Evolutionary conservation across 2,113 vertebrate genomes (phyloP), one percentile per base, ranked within the genome.

Genomic region (Pygoscelis adeliae): DNA sequence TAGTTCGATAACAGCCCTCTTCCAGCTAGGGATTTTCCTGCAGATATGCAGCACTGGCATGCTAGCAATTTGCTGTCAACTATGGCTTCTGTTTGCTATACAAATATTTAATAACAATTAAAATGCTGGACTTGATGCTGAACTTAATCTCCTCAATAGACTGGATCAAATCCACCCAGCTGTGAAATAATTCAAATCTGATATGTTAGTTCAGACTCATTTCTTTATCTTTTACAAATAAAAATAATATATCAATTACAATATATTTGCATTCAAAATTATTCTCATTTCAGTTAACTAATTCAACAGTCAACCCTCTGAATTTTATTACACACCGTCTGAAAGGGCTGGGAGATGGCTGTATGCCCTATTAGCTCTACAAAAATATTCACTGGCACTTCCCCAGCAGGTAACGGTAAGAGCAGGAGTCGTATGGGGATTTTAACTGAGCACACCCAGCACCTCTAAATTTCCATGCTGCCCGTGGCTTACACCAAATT

Each of bases 101-200:
- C 70, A 90, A 96, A 93, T 90, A 95, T 86, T 97, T 93, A 85
- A 71, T 63, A 80, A 44, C 47, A 76, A 85, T 83, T 90, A 52
- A 92, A 91, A 93, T 92, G 74, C 56, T 78, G 87, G 50, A 53
- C 84, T 78, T 30, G 17, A 42, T 53, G 63, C 59, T 85, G 52
- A 80, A 76, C 36, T 59, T 85, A 88, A 83, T 88, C 86, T 83
- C 79, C 21, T 62, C 74, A 76, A 46, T n/a, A 69, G 74, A 49
- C 19, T 90, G 44, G 74, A 94, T 83, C 78, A 92, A 92, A 72
- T 90, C 74, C 63, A 92, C 58, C 44, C 83, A 65, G 62, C 71
- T 90, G 82, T 25, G 66, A 80, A 36, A 44, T 52, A 86, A 89
- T 34, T 92, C 53, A 56, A 17, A 69, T 95, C 71, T 86, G 70